Conservation (phyloP, 2,113 vertebrate genomes). For the Pogonocichla stellata region DNA sequence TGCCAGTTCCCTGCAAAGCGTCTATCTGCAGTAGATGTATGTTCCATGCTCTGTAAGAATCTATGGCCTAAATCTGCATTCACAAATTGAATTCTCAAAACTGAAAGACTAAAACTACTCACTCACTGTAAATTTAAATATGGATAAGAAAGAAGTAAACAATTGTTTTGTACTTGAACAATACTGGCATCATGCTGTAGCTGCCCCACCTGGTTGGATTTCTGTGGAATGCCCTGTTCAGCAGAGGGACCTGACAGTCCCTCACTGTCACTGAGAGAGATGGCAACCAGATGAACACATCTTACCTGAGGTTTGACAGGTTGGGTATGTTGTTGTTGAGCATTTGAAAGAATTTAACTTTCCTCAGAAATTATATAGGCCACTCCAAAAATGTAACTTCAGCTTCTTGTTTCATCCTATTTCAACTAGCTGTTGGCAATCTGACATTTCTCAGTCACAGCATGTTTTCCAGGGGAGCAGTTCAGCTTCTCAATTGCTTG, state of each 20-base stretch:
- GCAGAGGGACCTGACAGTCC: neutral
- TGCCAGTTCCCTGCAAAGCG: neutral
- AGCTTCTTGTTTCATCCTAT: neutral
- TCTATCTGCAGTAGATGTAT: neutral
- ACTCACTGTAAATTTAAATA: neutral
- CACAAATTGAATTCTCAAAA: neutral
- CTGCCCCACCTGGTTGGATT: neutral
- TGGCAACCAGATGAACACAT: neutral
- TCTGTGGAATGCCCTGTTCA: neutral
- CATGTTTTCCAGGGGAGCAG: neutral
- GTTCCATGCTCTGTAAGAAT: neutral
- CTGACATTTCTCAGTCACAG: neutral
- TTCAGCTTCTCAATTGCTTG: neutral
- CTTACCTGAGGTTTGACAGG: neutral
- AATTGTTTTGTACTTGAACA: neutral
- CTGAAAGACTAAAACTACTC: neutral
- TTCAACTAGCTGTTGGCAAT: neutral
- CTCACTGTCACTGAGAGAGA: accelerated
- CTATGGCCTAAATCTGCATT: neutral
- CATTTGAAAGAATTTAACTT: neutral
- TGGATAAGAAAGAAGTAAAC: neutral
- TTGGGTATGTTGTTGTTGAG: neutral
- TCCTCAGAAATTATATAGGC: neutral
- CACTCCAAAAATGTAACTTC: neutral
- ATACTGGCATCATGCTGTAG: neutral